A percentile compares a stretch with the other conserved stretches of the same genome.
phyloP scores from a whole-genome alignment of 2,888 invertebrate species.

The Aphidoletes aphidimyza region DNA sequence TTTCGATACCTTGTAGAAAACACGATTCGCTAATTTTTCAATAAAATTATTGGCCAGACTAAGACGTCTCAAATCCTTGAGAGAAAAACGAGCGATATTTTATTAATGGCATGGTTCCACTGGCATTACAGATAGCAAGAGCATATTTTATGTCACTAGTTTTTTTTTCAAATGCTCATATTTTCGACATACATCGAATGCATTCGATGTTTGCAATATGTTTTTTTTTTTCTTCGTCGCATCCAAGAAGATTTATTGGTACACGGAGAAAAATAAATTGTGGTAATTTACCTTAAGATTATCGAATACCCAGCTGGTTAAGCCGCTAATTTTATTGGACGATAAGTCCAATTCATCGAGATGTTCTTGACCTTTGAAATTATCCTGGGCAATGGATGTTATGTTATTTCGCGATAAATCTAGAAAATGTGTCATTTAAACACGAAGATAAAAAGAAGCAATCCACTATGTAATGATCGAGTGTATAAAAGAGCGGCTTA shows the following conservation, averaged over 20 bases:
- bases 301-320: conserved; percentile 81
- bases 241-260: background rate
- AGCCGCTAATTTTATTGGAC: conserved; percentile 77
- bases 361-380: conserved; percentile 81
- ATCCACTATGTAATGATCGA: too few relatives aligned
- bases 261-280: background rate
- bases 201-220: background rate
- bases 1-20: conserved; percentile 79
- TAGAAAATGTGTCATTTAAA: conserved; percentile 62
- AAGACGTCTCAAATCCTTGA: conserved; percentile 73
- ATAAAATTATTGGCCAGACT: conserved; percentile 76
- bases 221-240: background rate
- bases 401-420: conserved; percentile 81
- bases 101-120: conserved; percentile 4
- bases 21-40: conserved; percentile 74
- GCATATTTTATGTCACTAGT: background rate
- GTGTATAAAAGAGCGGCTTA: too few relatives aligned
- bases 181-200: background rate
- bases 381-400: conserved; percentile 74
- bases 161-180: background rate
- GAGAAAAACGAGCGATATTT: conserved; percentile 17
- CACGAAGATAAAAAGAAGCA: background rate
- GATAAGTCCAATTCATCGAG: conserved; percentile 78
- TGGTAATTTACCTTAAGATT: conserved; percentile 69
- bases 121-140: background rate